These are phyloP conservation scores for Dreissena polymorpha DNA, from an alignment of 1,140 invertebrate genomes.

Conservation along the genomic window DNA sequence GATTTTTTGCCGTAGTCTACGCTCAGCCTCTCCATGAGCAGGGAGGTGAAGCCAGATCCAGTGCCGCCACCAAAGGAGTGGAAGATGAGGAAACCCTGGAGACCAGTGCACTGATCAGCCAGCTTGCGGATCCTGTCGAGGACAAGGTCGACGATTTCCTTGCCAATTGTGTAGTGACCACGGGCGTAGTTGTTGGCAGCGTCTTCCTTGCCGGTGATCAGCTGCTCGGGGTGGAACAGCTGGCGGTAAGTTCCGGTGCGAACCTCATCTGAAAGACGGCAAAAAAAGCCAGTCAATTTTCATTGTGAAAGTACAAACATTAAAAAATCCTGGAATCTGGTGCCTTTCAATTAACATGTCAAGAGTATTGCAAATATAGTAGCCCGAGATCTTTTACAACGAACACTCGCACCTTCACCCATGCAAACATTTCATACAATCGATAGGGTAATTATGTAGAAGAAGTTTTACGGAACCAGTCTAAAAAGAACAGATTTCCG, in stretches of 20 bases:
- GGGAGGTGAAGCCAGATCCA: slow-evolving; percentile 92
- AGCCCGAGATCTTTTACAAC: no score
- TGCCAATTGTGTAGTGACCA: slow-evolving; percentile 76
- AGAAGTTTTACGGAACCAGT: no score
- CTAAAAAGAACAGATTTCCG: no score
- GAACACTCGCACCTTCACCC: no score
- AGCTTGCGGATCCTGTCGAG: slow-evolving; percentile 44
- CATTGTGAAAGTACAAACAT: no score
- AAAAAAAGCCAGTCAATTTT: no score
- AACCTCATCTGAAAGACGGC: slow-evolving; percentile 57
- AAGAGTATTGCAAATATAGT: no score
- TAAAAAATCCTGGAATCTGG: no score
- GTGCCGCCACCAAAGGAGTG: slow-evolving; percentile 95
- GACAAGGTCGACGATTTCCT: slow-evolving; percentile 84
- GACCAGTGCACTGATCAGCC: slow-evolving; percentile 89
- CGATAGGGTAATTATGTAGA: no score
- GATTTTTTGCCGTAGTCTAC: slow-evolving; percentile 94
- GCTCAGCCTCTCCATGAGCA: slow-evolving; percentile 92
- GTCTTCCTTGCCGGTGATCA: slow-evolving; percentile 84
- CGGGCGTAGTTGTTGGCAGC: slow-evolving; percentile 80
- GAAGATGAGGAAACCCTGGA: slow-evolving; percentile 93
- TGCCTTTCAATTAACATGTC: no score
- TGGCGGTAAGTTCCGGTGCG: slow-evolving; percentile 74
- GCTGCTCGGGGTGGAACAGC: slow-evolving; percentile 57
- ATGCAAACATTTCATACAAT: no score